These are phyloP conservation scores for Nomia melanderi DNA, from an alignment of 1,140 invertebrate species.

Conservation along the genomic window DNA sequence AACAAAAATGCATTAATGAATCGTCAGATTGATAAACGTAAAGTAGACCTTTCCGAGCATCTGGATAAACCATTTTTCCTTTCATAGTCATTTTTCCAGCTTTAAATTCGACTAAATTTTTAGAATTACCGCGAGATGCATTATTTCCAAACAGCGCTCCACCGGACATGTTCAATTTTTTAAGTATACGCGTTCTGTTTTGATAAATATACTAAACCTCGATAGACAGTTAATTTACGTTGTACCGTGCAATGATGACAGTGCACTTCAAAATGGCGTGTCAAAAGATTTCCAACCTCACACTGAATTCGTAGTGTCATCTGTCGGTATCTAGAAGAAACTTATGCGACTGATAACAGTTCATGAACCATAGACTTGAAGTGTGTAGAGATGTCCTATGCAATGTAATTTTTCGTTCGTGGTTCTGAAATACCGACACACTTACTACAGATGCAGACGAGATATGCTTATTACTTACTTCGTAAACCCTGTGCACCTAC, in stretches of 20 bases:
- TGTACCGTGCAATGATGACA: constrained; percentile 48
- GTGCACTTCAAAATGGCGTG: constrained; percentile 60
- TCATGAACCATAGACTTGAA: too few species aligned
- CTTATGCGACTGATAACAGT: neutral
- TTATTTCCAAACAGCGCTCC: constrained; percentile 88
- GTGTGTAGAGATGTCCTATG: too few species aligned
- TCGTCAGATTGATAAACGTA: constrained; percentile 98
- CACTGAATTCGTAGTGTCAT: neutral
- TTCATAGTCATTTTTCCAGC: constrained; percentile 98
- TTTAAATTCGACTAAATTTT: constrained; percentile 97
- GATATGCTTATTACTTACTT: too few species aligned
- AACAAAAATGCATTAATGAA: constrained; percentile 98
- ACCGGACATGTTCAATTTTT: constrained; percentile 74
- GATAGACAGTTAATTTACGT: constrained; percentile 28
- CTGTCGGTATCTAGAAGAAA: neutral
- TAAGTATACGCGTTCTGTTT: neutral
- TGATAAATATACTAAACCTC: constrained; percentile 34
- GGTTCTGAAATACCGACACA: too few species aligned
- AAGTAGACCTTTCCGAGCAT: constrained; percentile 96
- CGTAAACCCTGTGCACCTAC: too few species aligned
- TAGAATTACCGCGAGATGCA: constrained; percentile 88
- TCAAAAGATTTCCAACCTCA: constrained; percentile 9
- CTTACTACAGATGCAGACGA: too few species aligned
- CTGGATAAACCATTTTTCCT: constrained; percentile 96
- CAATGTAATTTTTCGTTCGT: too few species aligned